Evolutionary conservation across 1,140 invertebrate species (phyloP).

Genomic region (Lethrus apterus): DNA sequence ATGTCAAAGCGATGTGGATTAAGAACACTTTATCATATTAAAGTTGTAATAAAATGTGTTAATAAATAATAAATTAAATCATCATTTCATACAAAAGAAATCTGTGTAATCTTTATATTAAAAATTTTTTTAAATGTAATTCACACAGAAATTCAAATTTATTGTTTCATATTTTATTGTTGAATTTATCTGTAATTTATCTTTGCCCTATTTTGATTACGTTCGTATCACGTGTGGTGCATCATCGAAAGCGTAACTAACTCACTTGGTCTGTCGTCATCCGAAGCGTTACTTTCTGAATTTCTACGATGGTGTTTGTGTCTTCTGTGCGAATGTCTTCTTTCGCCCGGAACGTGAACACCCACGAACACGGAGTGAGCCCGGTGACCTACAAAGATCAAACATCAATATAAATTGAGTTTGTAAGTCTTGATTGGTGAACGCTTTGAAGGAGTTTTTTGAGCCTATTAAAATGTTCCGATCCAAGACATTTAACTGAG

Average conservation of each 20-base stretch:
- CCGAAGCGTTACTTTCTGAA: conserved; percentile 42
- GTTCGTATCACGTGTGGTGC: neutral
- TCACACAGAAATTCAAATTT: neutral
- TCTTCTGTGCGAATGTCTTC: conserved; percentile 65
- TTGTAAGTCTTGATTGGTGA: neutral
- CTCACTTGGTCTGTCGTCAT: conserved; percentile 58
- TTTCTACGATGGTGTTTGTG: conserved; percentile 68
- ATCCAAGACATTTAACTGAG: conserved; percentile 5
- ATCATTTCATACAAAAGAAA: too few relatives aligned
- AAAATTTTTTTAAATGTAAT: neutral
- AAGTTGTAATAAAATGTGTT: too few relatives aligned
- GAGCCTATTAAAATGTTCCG: neutral
- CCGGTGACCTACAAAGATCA: conserved; percentile 68
- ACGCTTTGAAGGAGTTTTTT: too few relatives aligned
- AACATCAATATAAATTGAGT: conserved; percentile 17
- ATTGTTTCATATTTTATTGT: neutral
- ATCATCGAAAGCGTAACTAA: conserved; percentile 18
- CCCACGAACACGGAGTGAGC: conserved; percentile 84
- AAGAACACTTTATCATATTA: too few relatives aligned
- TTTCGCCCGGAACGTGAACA: conserved; percentile 71
- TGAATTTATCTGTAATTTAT: neutral
- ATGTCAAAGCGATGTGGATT: too few relatives aligned
- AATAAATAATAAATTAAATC: too few relatives aligned
- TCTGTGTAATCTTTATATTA: too few relatives aligned
- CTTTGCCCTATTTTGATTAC: neutral